Conservation (phyloP, 2,888 invertebrate species). For the Philereme transversata region DNA sequence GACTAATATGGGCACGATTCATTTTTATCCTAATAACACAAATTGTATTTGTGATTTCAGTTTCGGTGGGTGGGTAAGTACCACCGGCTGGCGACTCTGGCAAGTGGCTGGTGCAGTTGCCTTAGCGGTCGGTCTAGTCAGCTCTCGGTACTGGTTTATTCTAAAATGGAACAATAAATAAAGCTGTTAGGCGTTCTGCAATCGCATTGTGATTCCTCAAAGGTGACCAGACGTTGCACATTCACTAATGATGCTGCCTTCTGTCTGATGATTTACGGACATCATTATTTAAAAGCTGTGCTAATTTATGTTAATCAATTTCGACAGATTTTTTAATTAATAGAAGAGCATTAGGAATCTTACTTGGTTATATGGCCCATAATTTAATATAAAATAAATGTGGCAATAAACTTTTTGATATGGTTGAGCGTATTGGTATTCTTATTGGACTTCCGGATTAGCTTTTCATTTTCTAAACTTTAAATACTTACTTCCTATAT, state of each 20-base stretch:
- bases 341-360: conserved; percentile 1
- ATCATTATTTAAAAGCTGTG: conserved; percentile 11
- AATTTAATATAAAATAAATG: too few relatives aligned
- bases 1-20: background rate
- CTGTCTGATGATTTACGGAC: conserved; percentile 4
- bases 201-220: conserved; percentile 11
- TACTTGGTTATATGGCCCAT: background rate
- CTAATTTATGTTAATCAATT: conserved; percentile 19
- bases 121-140: too few relatives aligned
- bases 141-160: too few relatives aligned
- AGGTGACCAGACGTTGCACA: conserved; percentile 8
- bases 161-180: too few relatives aligned
- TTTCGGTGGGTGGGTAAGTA: background rate
- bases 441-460: too few relatives aligned
- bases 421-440: too few relatives aligned
- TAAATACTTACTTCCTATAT: too few relatives aligned
- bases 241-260: conserved; percentile 7
- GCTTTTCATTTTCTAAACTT: too few relatives aligned
- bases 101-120: background rate
- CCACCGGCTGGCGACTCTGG: background rate
- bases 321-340: conserved; percentile 17
- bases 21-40: background rate
- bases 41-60: background rate
- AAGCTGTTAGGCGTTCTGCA: background rate
- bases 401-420: too few relatives aligned